phyloP scores from a whole-genome alignment of 2,888 invertebrate species.

The Lasioglossum vierecki region DNA sequence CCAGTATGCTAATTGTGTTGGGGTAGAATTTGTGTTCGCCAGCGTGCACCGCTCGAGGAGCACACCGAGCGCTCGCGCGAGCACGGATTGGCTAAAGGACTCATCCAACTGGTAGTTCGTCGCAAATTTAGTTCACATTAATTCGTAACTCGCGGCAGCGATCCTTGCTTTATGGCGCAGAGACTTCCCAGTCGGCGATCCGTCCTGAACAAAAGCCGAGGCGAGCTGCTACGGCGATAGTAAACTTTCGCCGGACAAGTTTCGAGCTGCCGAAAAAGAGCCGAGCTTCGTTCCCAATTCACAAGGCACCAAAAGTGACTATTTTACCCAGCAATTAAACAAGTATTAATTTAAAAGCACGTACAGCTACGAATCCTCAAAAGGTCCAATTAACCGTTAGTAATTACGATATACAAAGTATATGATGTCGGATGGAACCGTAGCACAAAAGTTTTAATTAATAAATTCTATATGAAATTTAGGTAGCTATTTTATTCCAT shows the following conservation, averaged over 20 bases:
- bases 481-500: no score
- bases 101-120: conserved; percentile 29
- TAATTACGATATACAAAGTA: no score
- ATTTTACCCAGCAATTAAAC: no score
- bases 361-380: neutral
- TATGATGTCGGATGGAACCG: no score
- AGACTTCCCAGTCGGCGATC: conserved; percentile 34
- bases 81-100: conserved; percentile 23
- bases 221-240: neutral
- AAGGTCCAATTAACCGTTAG: neutral
- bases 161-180: conserved; percentile 18
- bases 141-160: conserved; percentile 51
- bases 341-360: neutral
- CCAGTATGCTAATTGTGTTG: conserved; percentile 16
- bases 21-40: conserved; percentile 18
- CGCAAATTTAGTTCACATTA: conserved; percentile 33
- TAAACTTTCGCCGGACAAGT: neutral
- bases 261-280: neutral
- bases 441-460: no score
- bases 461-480: no score
- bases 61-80: neutral
- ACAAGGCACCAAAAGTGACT: no score
- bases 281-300: conserved; percentile 8
- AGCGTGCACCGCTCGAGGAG: neutral
- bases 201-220: conserved; percentile 4